Evolutionary conservation across 2,113 vertebrate species (phyloP), one percentile per base, ranked within the genome.

Genomic region (Scomber scombrus): DNA sequence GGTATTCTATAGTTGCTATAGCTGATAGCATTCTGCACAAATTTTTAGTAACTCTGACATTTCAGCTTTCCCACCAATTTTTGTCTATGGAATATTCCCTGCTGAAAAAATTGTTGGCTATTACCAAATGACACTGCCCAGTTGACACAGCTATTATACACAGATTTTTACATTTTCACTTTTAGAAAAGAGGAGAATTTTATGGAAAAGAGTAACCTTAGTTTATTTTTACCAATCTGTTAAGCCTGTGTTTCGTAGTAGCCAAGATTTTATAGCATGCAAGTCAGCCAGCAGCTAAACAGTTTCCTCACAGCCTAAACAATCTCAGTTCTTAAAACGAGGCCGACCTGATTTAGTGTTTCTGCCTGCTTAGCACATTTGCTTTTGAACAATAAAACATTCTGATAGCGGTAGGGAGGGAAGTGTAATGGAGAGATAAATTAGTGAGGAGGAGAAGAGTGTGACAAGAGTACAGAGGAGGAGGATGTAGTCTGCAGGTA

Each of bases 331-430:
- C 40, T 82, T 70, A 70, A 26, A 62, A 51, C 0, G 49, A 71
- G 76, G 55, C 58, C 5, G 5, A 68, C 21, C 57, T 80, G 85
- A 84, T 87, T 84, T 88, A 87, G 56, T 80, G 81, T 40, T 26
- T 84, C 34, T 66, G 46, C 61, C 89, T 88, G 89, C 80, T 85
- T 29, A 16, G 43, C 65, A 61, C 75, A 66, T 91, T 83, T 80
- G 50, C 72, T 84, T 77, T 78, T 61, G 12, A 62, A 88, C 70
- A 72, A 84, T 88, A 89, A 90, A 90, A 60, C 82, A 75, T 65
- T 62, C 23, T 68, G 72, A 82, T 71, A 82, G 82, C 14, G 40
- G 78, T 60, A 88, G 71, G 82, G 81, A 87, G 71, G 62, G 47
- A 60, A 66, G 72, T 80, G 69, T 84, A 69, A 78, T 19, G 60